A percentile compares a stretch with the other conserved stretches of the same genome.
These are phyloP conservation scores for Scomber japonicus DNA, from an alignment of 2,113 vertebrate species.

Conservation along the genomic window DNA sequence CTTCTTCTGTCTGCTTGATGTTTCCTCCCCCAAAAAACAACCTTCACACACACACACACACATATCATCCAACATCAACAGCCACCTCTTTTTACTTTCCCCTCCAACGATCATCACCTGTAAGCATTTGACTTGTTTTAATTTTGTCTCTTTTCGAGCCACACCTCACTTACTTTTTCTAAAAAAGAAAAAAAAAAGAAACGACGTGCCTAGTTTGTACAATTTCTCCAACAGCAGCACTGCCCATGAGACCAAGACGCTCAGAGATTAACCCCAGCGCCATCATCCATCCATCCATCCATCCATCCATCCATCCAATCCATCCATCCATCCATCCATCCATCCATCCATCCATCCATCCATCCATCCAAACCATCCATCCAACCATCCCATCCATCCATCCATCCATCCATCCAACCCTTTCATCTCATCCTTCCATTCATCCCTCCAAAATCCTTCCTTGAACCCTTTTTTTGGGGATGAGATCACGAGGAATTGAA, in stretches of 20 bases:
- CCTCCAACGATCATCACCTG: constrained; percentile 9
- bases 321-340: constrained; percentile 24
- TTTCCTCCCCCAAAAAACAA: not conserved
- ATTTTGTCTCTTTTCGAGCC: constrained; percentile 39
- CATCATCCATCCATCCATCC: not conserved
- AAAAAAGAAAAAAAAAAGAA: constrained; percentile 21
- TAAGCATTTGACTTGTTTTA: constrained; percentile 25
- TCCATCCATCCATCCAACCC: constrained; percentile 10
- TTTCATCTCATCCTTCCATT: not conserved
- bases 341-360: not conserved
- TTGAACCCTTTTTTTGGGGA: constrained; percentile 9
- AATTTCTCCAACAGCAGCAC: constrained; percentile 74
- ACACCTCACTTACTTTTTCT: constrained; percentile 61
- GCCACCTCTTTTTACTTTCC: not conserved
- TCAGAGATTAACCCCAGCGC: constrained; percentile 62
- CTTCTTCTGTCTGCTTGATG: not conserved
- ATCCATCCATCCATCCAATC: constrained; percentile 20
- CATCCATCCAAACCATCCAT: constrained; percentile 2
- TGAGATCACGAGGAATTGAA: constrained; percentile 24
- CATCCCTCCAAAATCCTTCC: not conserved
- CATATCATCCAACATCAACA: constrained; percentile 1
- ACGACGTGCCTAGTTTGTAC: constrained; percentile 78
- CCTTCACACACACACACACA: not conserved
- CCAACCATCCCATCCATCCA: not conserved
- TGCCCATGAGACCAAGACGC: constrained; percentile 66